Evolutionary conservation across 2,113 vertebrate species (phyloP).

Genomic region (Hemibagrus wyckioides): DNA sequence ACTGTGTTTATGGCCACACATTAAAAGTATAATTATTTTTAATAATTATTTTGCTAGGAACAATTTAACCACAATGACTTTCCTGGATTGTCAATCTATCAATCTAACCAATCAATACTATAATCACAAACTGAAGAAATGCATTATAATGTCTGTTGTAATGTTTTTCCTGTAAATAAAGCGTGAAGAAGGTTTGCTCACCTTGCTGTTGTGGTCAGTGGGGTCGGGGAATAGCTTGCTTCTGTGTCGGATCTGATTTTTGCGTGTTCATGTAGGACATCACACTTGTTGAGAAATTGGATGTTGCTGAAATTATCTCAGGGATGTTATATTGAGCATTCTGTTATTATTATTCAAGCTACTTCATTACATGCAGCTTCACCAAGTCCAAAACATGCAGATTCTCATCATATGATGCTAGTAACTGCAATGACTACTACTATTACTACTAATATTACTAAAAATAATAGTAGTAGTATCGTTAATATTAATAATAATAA

Average conservation of each 20-base stretch:
- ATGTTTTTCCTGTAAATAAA: not conserved
- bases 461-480: not conserved
- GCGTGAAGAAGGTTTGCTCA: not conserved
- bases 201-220: not conserved
- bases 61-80: not conserved
- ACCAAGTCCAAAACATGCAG: not conserved
- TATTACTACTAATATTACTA: not conserved
- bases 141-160: not conserved
- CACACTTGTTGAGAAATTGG: not conserved
- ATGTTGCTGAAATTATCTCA: not conserved
- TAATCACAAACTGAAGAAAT: not conserved
- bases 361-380: not conserved
- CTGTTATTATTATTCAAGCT: not conserved
- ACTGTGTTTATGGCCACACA: not conserved
- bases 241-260: not conserved
- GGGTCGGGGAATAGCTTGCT: not conserved
- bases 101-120: no score
- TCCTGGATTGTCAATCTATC: not conserved
- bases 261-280: not conserved
- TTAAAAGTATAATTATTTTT: not conserved
- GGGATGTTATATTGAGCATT: not conserved
- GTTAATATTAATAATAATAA: not conserved
- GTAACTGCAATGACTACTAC: not conserved
- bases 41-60: not conserved
- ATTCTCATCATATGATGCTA: not conserved